Conservation (phyloP, 2,113 vertebrate genomes). For the Zapornia atra region DNA sequence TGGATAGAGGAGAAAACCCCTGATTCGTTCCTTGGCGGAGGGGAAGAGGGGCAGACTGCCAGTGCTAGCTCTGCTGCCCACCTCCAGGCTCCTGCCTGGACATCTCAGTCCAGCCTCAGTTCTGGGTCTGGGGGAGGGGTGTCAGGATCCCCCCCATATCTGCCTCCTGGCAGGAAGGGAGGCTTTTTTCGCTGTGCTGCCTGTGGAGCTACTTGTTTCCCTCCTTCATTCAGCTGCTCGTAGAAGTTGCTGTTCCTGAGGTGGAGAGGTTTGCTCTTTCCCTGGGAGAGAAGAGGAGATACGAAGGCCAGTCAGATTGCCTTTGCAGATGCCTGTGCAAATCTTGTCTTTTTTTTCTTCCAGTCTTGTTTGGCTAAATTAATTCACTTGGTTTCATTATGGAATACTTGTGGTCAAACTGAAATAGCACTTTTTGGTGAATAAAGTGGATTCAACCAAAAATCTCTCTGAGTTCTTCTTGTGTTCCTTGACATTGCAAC, state of each 20-base stretch:
- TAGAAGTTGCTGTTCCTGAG: neutral
- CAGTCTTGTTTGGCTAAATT: neutral
- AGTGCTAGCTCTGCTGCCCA: neutral
- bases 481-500: neutral
- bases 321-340: neutral
- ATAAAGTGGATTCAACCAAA: neutral
- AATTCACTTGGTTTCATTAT: neutral
- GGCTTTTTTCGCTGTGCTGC: rapidly evolving
- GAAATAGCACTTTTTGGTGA: neutral
- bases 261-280: neutral
- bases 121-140: rapidly evolving
- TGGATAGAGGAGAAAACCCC: neutral
- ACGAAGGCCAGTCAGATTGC: neutral
- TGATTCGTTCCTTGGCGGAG: neutral
- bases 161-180: neutral
- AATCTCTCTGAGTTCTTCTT: neutral
- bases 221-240: neutral
- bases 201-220: neutral
- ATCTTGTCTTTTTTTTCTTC: neutral
- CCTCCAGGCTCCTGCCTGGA: rapidly evolving
- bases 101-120: neutral
- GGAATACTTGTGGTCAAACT: neutral
- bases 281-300: neutral
- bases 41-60: neutral
- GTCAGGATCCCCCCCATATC: neutral